phyloP scores from a whole-genome alignment of 2,113 vertebrate genomes.

The Ardeotis arabs region DNA sequence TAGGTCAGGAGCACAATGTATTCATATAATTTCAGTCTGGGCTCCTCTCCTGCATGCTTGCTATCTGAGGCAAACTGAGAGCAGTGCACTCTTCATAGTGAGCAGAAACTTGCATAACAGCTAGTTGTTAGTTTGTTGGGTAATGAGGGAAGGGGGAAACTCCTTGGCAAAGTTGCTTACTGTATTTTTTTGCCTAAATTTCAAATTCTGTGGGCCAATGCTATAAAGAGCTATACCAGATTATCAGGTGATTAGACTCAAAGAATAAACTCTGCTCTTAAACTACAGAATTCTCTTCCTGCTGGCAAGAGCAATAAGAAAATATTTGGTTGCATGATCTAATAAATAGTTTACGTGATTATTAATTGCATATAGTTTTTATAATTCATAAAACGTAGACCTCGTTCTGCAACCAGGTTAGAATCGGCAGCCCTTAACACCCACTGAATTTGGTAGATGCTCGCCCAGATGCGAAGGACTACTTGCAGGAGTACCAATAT shows the following conservation, averaged over 20 bases:
- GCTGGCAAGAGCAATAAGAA: not conserved
- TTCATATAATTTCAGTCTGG: not conserved
- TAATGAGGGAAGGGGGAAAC: not conserved
- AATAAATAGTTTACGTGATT: not conserved
- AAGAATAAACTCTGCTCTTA: not conserved
- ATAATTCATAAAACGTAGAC: not conserved
- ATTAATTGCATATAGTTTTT: not conserved
- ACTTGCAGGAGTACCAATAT: not conserved
- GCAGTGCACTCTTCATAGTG: not conserved
- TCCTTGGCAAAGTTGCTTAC: not conserved
- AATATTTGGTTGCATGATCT: not conserved
- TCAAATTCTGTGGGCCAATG: not conserved
- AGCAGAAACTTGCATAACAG: constrained; percentile 31
- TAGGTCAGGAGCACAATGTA: not conserved
- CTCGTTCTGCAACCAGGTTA: not conserved
- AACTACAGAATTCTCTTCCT: not conserved
- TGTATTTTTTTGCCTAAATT: not conserved
- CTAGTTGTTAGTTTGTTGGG: not conserved
- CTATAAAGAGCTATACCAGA: not conserved
- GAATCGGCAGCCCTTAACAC: not conserved
- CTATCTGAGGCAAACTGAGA: not conserved
- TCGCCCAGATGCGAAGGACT: not conserved
- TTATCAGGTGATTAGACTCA: not conserved
- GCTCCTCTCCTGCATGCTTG: not conserved
- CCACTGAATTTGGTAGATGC: not conserved